Percentiles rank a stretch among this genome's conserved stretches.
Evolutionary conservation across 2,888 invertebrate species (phyloP).

Genomic region (Patella ulyssiponensis): DNA sequence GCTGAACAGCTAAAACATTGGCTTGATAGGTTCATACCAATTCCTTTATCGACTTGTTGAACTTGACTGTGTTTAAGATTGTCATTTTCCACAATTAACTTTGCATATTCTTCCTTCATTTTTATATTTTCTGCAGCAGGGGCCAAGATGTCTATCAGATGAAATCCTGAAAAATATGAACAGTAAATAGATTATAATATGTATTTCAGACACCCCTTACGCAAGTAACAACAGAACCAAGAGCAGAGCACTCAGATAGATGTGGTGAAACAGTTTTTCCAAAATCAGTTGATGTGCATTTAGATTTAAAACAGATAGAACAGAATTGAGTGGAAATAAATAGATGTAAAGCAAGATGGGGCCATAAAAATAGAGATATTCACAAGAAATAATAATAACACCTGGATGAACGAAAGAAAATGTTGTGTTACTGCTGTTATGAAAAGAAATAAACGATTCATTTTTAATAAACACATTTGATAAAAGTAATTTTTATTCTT

Average conservation of each 20-base stretch:
- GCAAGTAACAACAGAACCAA: neutral
- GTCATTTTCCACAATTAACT: no score
- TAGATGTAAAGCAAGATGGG: neutral
- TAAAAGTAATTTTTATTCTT: neutral
- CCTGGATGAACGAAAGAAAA: neutral
- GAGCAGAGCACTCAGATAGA: neutral
- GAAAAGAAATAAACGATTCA: neutral
- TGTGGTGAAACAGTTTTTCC: no score
- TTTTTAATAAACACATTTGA: neutral
- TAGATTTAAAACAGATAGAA: neutral
- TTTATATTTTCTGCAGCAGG: neutral
- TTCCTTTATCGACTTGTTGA: no score
- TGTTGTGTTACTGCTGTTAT: neutral
- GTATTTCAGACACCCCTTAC: neutral
- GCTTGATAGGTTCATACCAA: no score
- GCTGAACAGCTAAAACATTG: no score
- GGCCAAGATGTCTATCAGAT: neutral
- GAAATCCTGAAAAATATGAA: neutral
- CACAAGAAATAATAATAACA: neutral
- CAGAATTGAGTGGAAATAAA: neutral
- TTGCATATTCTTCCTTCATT: no score
- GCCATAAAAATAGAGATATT: neutral
- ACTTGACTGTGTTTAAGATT: no score
- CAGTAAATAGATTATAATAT: no score
- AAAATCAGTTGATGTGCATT: no score